Base-by-base conservation (phyloP, 2,797 vertebrate genomes). In the Heteromormyrus szaboi region DNA sequence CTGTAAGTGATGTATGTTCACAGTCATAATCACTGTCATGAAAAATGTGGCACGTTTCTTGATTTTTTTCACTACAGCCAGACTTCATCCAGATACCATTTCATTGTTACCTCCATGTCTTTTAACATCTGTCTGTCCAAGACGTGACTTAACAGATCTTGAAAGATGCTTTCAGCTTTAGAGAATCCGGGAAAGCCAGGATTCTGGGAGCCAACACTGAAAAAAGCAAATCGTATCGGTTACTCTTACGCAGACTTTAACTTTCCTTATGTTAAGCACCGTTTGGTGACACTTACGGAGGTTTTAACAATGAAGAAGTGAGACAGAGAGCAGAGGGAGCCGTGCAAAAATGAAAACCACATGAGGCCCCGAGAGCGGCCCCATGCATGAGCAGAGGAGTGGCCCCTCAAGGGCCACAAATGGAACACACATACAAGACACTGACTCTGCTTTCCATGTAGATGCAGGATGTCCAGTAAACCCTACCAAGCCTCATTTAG, bases 331-430 rank as follows among this genome's bases (percentile, higher is more conserved):
- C 92, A 92, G 92, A 93, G 92, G 92, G 92, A 91, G 91, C 92
- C 88, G 91, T 92, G 92, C 90, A 8, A 91, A 94, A 87, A 94
- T 92, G 90, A 90, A 90, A 94, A 89, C 92, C 94, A 94, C 89
- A 91, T 94, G 93, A 89, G 11, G 87, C 91, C 90, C 90, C 1
- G 17, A 83, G 76, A 53, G 25, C 1, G 89, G 37, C 48, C 88
- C 33, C 25, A 89, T 89, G 89, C 91, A 92, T 92, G 91, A 90
- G 92, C 89, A 89, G 92, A 92, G 91, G 91, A 90, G 92, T 89
- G 83, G 88, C 44, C n/a, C 33, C 25, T 50, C 46, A 41, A 12
- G 44, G 62, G 62, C 50, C 29, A 56, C 29, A 44, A 51, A 46
- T 29, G 25, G 50, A 56, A 12, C 68, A 76, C 29, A 76, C 33